Percentiles rank a stretch among this genome's conserved stretches.
These are phyloP conservation scores for Hydroisotoma schaefferi DNA, from an alignment of 2,888 invertebrate genomes.

Conservation along the genomic window DNA sequence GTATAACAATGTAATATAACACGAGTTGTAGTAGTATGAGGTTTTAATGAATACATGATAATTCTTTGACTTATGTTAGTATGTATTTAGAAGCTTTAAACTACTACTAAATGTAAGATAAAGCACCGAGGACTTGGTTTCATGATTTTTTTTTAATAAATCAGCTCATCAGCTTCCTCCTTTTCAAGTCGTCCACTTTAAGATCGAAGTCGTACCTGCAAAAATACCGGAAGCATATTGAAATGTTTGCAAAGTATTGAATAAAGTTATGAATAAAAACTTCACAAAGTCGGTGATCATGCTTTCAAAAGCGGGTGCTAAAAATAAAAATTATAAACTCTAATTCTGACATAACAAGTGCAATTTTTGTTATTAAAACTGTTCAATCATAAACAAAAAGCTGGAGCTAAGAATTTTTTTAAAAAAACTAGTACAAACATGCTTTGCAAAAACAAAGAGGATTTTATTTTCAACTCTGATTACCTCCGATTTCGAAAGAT, in stretches of 20 bases:
- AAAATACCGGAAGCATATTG: too few relatives aligned
- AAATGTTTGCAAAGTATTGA: too few relatives aligned
- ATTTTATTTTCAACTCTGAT: slow-evolving; percentile 9
- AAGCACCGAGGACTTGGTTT: too few relatives aligned
- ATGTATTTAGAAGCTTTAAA: too few relatives aligned
- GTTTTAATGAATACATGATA: too few relatives aligned
- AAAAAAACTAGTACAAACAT: not conserved
- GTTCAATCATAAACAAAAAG: not conserved
- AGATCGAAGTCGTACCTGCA: slow-evolving; percentile 49
- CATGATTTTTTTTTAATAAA: not conserved
- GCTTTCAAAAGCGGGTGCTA: not conserved
- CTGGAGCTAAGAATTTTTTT: not conserved
- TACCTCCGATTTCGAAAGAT: slow-evolving; percentile 19
- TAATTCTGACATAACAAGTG: not conserved
- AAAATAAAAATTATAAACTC: slow-evolving; percentile 1
- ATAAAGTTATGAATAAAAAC: too few relatives aligned
- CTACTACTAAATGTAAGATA: too few relatives aligned
- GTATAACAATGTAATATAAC: too few relatives aligned
- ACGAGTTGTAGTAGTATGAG: too few relatives aligned
- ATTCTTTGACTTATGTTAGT: too few relatives aligned
- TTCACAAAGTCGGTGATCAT: not conserved
- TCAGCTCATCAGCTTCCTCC: slow-evolving; percentile 43
- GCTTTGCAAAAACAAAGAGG: slow-evolving; percentile 4
- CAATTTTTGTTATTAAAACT: not conserved
- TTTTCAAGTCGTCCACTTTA: slow-evolving; percentile 49